Base-by-base conservation (phyloP, 30 jellyfish, hydroid and myxozoan species). In the Cassiopea xamachana region DNA sequence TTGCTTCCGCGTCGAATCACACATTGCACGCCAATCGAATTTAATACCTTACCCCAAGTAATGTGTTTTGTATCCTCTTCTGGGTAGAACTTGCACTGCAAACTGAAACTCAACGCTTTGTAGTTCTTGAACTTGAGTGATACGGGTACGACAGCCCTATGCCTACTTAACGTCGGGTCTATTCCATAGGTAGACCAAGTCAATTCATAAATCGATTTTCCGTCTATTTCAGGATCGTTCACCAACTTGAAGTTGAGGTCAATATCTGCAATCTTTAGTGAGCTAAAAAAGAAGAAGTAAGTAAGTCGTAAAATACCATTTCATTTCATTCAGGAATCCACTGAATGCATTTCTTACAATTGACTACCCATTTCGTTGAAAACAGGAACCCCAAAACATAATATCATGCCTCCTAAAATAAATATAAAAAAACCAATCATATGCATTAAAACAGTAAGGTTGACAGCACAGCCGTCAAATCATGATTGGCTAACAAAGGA, bases 121-220 rank as follows among this genome's bases (percentile, higher is more conserved):
- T 92, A 96, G 85, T 88, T 89, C 86, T 92, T 96, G 87, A 96
- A 96, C 79, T 91, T 96, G 50, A 96, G 75, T 10, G 94, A 74
- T 17, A 97, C 91, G 14, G 98, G 98, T 1, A 96, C 89, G 55
- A 88, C 97, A 55, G 97, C 92, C 80, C 99, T 82, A 82, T 91
- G 92, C 68, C 97, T 79, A 55, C 92, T 96, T 17, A 46, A 19
- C 7, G 98, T 96, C 49, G 98, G 93, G n/a, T 88, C 96, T 9
- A 96, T 84, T 43, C 99, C 99, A 59, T 79, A 61, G 48, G 99
- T 96, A 62, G 96, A 89, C 99, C 99, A 96, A 4, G 94, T 82
- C 19, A 96, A 88, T 89, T 96, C 97, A 64, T 96, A 96, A 27
- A 87, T 67, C 27, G 99, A 91, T 81, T 88, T 89, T 51, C 76